Base-by-base conservation (phyloP, 2,888 invertebrate genomes). In the Amiota minor region DNA sequence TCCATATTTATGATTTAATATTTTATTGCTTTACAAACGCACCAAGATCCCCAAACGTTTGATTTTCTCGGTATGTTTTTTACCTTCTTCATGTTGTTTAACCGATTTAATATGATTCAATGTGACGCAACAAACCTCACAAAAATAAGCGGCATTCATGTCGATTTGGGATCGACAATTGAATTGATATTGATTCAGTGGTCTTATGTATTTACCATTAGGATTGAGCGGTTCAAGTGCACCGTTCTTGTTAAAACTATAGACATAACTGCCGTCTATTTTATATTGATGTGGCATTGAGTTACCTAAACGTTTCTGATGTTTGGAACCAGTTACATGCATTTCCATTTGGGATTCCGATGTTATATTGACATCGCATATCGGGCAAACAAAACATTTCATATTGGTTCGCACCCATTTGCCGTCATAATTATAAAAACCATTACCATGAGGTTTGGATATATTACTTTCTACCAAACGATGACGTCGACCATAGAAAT, bases 301-400 rank as follows among this genome's bases (percentile, higher is more conserved):
- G 0, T 69, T 45, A 2, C 77, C 72, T 14, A 75, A 75, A 1
- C 77, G 80, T 64, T 78, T 78, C 53, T 81, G 85, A 74, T 83
- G 83, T 2, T 82, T 81, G 1, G 76, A 62, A 0, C 83, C 83
- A 1, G 83, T 76, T 76, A 75, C 72, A 68, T 83, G 83, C 61
- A 84, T 74, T 20, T 73, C 74, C 79, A 83, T 76, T 65, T 83
- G 85, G 6, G 85, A 77, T 68, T 83, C 80, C 9, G 85, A 84
- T 56, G 83, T 83, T 61, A 83, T 85, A 70, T 72, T 77, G 45
- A 83, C 82, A 12, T 82, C 82, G 73, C 83, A 83, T 3, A 84
- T 35, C 49, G 79, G 74, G 77, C 83, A 83, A 68, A 76, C 76
- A n/a, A 80, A 56, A 71, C 78, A 75, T 75, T 81, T 83, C 61